A percentile compares a stretch with the other conserved stretches of the same genome.
phyloP scores from a whole-genome alignment of 2,797 vertebrate genomes.

The Siniperca undulata region DNA sequence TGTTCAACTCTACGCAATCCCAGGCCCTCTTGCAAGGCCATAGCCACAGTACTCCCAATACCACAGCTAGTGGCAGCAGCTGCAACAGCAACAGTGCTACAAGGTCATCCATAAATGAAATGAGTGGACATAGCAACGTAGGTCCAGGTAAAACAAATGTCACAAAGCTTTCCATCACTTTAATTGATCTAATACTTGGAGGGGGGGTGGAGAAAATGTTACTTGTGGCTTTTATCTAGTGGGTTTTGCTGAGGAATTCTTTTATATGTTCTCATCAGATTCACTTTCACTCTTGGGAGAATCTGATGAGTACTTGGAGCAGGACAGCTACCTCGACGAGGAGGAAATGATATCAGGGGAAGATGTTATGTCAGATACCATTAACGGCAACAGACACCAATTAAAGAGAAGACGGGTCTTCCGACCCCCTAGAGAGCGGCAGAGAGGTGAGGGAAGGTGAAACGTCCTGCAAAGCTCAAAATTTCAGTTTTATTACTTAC shows the following conservation, averaged over 20 bases:
- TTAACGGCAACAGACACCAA: slow-evolving; percentile 77
- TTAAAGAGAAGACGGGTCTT: slow-evolving; percentile 86
- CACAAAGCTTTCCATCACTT: slow-evolving; percentile 4
- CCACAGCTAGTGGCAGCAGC: slow-evolving; percentile 67
- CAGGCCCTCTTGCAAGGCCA: slow-evolving; percentile 83
- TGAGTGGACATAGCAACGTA: slow-evolving; percentile 70
- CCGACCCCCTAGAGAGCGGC: slow-evolving; percentile 88
- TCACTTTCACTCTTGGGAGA: slow-evolving; percentile 85
- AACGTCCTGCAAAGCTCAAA: background rate
- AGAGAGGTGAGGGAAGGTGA: slow-evolving; percentile 86
- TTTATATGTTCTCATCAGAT: slow-evolving; percentile 67
- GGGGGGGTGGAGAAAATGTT: background rate
- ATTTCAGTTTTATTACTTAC: slow-evolving; percentile 10
- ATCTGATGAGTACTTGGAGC: slow-evolving; percentile 84
- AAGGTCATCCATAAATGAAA: slow-evolving; percentile 77
- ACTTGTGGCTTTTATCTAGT: background rate
- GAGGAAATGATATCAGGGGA: slow-evolving; percentile 84
- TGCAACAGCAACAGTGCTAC: slow-evolving; percentile 65
- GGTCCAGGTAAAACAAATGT: slow-evolving; percentile 70
- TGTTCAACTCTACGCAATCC: slow-evolving; percentile 81
- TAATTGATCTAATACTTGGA: background rate
- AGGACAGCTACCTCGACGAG: slow-evolving; percentile 84
- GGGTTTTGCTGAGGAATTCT: background rate
- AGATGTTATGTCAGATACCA: slow-evolving; percentile 80
- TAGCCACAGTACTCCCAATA: slow-evolving; percentile 62